Percentiles rank a stretch among this genome's conserved stretches.
Conservation (phyloP, 2,113 vertebrate species). For the human (Homo sapiens) region GRCh38 chr21:17063001-17063500, state of each 20-base stretch:
- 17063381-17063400: neutral
- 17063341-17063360: neutral
- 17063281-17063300: neutral
- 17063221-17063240: neutral
- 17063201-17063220: neutral
- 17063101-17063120: neutral
- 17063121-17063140: neutral
- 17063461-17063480: neutral
- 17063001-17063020: neutral
- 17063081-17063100: neutral
- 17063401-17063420: neutral
- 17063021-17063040: neutral
- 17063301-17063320: neutral
- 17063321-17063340: neutral
- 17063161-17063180: neutral
- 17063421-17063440: neutral
- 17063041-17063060: neutral
- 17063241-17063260: neutral
- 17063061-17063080: neutral
- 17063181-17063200: neutral
- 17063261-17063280: neutral
- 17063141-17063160: neutral
- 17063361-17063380: accelerated
- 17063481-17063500: neutral
- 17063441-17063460: neutral